Evolutionary conservation across 1,140 invertebrate species (phyloP).

Genomic region (Drosophila pandora): DNA sequence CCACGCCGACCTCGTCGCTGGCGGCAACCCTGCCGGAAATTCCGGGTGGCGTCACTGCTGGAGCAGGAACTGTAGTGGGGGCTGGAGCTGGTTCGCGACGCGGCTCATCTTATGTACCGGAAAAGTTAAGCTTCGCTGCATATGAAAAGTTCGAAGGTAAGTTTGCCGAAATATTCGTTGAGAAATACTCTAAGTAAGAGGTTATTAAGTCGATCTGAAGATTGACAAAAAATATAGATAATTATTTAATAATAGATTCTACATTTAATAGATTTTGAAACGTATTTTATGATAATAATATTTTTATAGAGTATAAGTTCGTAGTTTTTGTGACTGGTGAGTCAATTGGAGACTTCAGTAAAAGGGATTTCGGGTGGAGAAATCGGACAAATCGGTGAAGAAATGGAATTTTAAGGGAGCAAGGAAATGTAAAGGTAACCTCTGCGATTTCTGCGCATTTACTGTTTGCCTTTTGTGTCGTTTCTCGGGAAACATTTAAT

Average conservation of each 20-base stretch:
- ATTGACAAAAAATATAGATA: neutral
- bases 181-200: slow-evolving; percentile 26
- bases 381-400: slow-evolving; percentile 3
- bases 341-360: slow-evolving; percentile 42
- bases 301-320: neutral
- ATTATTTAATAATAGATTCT: neutral
- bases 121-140: slow-evolving; percentile 92
- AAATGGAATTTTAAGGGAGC: slow-evolving; percentile 9
- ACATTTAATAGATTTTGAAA: too few relatives aligned
- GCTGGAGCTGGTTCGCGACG: slow-evolving; percentile 78
- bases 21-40: slow-evolving; percentile 45
- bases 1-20: slow-evolving; percentile 33
- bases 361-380: slow-evolving; percentile 4
- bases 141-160: slow-evolving; percentile 96
- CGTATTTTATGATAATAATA: neutral
- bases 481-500: slow-evolving; percentile 50
- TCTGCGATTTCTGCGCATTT: slow-evolving; percentile 52
- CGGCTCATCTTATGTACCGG: slow-evolving; percentile 90
- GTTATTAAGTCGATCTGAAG: neutral
- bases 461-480: slow-evolving; percentile 58
- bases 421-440: slow-evolving; percentile 42
- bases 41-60: slow-evolving; percentile 5
- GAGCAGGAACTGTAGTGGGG: slow-evolving; percentile 1
- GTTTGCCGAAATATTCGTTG: slow-evolving; percentile 56
- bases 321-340: slow-evolving; percentile 27